phyloP scores from a whole-genome alignment of 2,113 vertebrate species.

The Bothrops jararaca region DNA sequence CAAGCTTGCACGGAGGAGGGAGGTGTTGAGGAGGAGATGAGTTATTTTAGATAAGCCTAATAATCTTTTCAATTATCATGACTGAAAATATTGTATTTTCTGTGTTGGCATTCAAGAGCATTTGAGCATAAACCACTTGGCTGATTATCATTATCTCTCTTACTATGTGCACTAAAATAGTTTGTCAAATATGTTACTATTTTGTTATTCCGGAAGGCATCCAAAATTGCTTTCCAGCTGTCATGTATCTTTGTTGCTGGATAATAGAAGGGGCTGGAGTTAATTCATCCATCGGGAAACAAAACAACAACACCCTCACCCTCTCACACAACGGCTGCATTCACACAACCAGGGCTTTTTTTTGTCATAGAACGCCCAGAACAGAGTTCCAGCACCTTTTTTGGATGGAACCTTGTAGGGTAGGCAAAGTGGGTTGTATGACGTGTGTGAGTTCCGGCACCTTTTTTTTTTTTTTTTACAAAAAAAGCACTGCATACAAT shows the following conservation, averaged over 20 bases:
- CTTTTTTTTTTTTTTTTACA: too few species aligned
- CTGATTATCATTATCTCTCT: conserved; percentile 62
- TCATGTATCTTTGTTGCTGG: conserved; percentile 36
- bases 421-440: too few species aligned
- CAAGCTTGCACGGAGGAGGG: conserved; percentile 27
- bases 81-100: conserved; percentile 63
- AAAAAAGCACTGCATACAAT: not conserved
- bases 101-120: conserved; percentile 43
- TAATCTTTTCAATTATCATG: conserved; percentile 66
- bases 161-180: conserved; percentile 56
- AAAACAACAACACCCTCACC: not conserved
- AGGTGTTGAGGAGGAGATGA: conserved; percentile 8
- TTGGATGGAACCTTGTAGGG: too few species aligned
- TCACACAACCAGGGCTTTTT: not conserved
- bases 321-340: not conserved
- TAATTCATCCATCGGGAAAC: conserved; percentile 14
- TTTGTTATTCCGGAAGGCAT: conserved; percentile 50
- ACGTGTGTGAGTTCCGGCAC: too few species aligned
- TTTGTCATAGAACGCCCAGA: too few species aligned
- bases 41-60: conserved; percentile 67
- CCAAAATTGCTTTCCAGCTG: conserved; percentile 29
- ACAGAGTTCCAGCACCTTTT: too few species aligned
- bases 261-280: not conserved
- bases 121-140: conserved; percentile 44
- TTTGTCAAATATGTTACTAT: conserved; percentile 55